These are phyloP conservation scores for Lates calcarifer DNA, from an alignment of 2,113 vertebrate genomes.

Conservation along the genomic window DNA sequence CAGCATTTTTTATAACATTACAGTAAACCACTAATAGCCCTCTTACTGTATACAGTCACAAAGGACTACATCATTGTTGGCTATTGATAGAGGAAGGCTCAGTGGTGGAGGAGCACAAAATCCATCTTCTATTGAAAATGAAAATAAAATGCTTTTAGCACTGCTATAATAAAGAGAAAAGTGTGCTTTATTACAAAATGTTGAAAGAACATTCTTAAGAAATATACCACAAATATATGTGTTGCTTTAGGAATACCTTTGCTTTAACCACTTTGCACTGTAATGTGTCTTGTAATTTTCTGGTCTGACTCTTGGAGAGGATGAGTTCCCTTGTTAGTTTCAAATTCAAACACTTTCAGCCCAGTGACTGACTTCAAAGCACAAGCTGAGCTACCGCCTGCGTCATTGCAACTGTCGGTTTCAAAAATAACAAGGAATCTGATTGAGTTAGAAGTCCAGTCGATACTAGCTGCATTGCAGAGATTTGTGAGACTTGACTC, in stretches of 20 bases:
- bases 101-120: constrained; percentile 3
- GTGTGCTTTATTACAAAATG: neutral
- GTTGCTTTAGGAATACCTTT: neutral
- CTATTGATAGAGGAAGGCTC: constrained; percentile 28
- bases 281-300: neutral
- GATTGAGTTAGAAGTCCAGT: neutral
- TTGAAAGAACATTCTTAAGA: neutral
- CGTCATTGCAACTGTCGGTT: neutral
- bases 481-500: neutral
- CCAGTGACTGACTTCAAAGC: constrained; percentile 1
- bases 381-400: neutral
- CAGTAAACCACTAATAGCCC: constrained; percentile 53
- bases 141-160: neutral
- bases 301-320: neutral
- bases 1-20: constrained; percentile 53
- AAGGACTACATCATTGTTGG: constrained; percentile 15
- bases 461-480: neutral
- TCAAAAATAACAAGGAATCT: constrained; percentile 9
- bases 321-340: neutral
- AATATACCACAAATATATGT: neutral
- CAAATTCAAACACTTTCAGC: neutral
- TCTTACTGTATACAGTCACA: constrained; percentile 51
- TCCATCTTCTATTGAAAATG: constrained; percentile 4
- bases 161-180: neutral
- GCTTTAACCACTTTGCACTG: neutral